Evolutionary conservation across 2,888 invertebrate species (phyloP).

Genomic region (Sericinus montela): DNA sequence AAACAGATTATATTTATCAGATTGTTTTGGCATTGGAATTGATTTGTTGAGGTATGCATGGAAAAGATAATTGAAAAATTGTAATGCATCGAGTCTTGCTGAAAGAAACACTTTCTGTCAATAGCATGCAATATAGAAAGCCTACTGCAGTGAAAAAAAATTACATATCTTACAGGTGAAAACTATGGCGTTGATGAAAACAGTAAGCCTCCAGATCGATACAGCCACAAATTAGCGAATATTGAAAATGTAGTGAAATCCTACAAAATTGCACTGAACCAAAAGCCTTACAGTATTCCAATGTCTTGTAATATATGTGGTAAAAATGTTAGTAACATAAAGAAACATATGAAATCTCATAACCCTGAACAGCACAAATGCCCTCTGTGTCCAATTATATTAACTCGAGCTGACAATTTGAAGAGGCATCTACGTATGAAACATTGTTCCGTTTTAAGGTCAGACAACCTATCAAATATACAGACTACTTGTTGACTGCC

Average conservation of each 20-base stretch:
- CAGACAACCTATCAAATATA: constrained; percentile 62
- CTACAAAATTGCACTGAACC: constrained; percentile 51
- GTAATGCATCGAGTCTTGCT: constrained; percentile 13
- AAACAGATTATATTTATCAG: constrained; percentile 28
- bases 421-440: constrained; percentile 83
- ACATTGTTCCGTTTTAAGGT: constrained; percentile 67
- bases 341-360: constrained; percentile 84
- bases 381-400: constrained; percentile 80
- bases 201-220: constrained; percentile 58
- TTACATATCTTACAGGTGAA: constrained; percentile 70
- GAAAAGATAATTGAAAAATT: constrained; percentile 7
- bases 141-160: constrained; percentile 48
- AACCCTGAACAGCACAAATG: constrained; percentile 81
- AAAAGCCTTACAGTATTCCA: constrained; percentile 51
- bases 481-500: constrained; percentile 48
- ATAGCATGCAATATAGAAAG: constrained; percentile 28
- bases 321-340: constrained; percentile 82
- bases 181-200: constrained; percentile 69
- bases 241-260: constrained; percentile 62
- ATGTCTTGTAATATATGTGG: constrained; percentile 82
- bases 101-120: constrained; percentile 24
- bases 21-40: not conserved
- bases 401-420: constrained; percentile 83
- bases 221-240: constrained; percentile 55
- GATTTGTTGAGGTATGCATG: constrained; percentile 14